These are phyloP conservation scores for Drosophila prolongata DNA, from an alignment of 2,888 invertebrate species.

Conservation along the genomic window DNA sequence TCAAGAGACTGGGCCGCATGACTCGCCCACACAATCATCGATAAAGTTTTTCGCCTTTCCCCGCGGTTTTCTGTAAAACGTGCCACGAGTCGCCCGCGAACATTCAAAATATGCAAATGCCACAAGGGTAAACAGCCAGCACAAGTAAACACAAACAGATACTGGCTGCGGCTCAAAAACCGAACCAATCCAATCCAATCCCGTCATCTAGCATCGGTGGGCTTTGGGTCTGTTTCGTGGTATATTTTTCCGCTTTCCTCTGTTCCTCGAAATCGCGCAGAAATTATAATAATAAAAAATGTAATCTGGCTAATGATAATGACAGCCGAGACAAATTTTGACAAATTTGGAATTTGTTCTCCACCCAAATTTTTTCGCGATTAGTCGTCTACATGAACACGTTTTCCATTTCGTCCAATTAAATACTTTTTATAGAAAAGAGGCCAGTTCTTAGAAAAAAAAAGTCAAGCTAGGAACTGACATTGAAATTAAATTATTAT, in stretches of 20 bases:
- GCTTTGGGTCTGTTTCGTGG: slow-evolving; percentile 25
- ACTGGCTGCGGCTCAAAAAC: slow-evolving; percentile 5
- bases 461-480: too few relatives aligned
- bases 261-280: slow-evolving; percentile 50
- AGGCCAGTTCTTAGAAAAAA: too few relatives aligned
- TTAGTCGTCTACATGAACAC: too few relatives aligned
- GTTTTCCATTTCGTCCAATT: too few relatives aligned
- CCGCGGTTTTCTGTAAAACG: slow-evolving; percentile 59
- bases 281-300: slow-evolving; percentile 20
- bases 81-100: slow-evolving; percentile 70
- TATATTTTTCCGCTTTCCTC: slow-evolving; percentile 30
- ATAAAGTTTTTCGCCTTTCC: slow-evolving; percentile 65
- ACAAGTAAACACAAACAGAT: slow-evolving; percentile 4
- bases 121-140: slow-evolving; percentile 53
- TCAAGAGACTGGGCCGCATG: slow-evolving; percentile 49
- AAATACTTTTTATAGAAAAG: too few relatives aligned
- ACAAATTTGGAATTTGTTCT: slow-evolving; percentile 1
- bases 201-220: slow-evolving; percentile 15
- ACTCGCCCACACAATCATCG: slow-evolving; percentile 66
- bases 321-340: slow-evolving; percentile 65
- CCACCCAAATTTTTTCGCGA: not conserved
- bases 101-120: slow-evolving; percentile 76
- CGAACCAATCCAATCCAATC: slow-evolving; percentile 25
- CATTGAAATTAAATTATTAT: too few relatives aligned
- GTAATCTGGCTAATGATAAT: slow-evolving; percentile 55